Evolutionary conservation across 2,888 invertebrate species (phyloP).

Genomic region (Elysia crispata): DNA sequence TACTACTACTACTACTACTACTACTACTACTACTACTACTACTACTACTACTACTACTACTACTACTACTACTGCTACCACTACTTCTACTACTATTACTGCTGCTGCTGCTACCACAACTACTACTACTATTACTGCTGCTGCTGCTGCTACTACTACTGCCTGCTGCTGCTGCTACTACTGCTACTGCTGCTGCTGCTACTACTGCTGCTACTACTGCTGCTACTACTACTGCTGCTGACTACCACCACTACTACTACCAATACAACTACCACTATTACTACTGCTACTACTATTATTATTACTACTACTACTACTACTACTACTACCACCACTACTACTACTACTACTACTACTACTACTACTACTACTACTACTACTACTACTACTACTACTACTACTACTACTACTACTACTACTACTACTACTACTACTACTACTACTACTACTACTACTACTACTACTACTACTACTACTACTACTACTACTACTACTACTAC

Average conservation of each 20-base stretch:
- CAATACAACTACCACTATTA: background rate
- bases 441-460: slow-evolving; percentile 17
- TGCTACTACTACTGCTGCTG: background rate
- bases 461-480: slow-evolving; percentile 17
- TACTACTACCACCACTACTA: background rate
- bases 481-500: slow-evolving; percentile 19
- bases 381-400: background rate
- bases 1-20: no score
- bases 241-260: background rate
- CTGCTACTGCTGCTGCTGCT: background rate
- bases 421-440: slow-evolving; percentile 19
- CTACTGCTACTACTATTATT: background rate
- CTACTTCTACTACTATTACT: background rate
- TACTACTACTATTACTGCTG: no score
- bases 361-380: no score
- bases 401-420: slow-evolving; percentile 15
- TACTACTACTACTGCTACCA: background rate
- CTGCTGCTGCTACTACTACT: background rate
- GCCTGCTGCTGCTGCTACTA: background rate
- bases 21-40: no score
- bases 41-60: no score
- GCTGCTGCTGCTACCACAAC: background rate
- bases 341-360: no score
- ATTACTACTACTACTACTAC: background rate
- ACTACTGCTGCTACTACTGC: background rate